Conservation (phyloP, 30 jellyfish, hydroid and myxozoan species). For the Aurelia coerulea region DNA sequence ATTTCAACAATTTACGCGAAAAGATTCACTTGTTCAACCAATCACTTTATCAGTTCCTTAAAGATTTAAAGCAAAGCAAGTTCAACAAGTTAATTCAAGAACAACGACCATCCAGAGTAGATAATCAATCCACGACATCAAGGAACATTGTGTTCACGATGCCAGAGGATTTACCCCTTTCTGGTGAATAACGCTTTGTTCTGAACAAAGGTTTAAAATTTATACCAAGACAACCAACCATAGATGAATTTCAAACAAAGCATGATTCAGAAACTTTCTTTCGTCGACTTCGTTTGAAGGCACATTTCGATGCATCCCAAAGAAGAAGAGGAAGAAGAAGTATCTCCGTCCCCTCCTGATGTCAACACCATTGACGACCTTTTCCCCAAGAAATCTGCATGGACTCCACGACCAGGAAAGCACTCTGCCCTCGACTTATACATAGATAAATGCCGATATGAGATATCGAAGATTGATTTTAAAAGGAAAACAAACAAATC, state of each 20-base stretch:
- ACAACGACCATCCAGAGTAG: background rate
- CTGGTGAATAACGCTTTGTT: background rate
- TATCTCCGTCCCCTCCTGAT: too few species aligned
- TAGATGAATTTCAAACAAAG: constrained; percentile 15
- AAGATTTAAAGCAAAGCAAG: background rate
- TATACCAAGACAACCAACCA: background rate
- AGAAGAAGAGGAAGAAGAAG: too few species aligned
- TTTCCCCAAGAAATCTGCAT: constrained; percentile 2
- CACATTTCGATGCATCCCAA: constrained; percentile 1
- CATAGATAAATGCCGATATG: constrained; percentile 30
- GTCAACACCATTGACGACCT: background rate
- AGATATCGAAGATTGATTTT: background rate
- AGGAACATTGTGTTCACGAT: constrained; percentile 1
- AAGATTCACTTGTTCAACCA: constrained; percentile 7
- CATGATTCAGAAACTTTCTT: constrained; percentile 13
- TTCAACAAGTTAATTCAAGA: background rate
- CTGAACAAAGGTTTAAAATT: constrained; percentile 26
- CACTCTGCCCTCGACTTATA: constrained; percentile 7
- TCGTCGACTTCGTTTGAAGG: constrained; percentile 24
- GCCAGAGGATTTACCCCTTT: constrained; percentile 1
- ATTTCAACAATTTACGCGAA: background rate
- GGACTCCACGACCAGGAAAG: constrained; percentile 29
- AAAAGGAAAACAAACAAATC: background rate
- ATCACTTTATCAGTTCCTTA: background rate
- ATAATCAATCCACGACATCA: background rate